Base-by-base conservation (phyloP, 2,888 invertebrate species). In the Oxystoma pomonae region DNA sequence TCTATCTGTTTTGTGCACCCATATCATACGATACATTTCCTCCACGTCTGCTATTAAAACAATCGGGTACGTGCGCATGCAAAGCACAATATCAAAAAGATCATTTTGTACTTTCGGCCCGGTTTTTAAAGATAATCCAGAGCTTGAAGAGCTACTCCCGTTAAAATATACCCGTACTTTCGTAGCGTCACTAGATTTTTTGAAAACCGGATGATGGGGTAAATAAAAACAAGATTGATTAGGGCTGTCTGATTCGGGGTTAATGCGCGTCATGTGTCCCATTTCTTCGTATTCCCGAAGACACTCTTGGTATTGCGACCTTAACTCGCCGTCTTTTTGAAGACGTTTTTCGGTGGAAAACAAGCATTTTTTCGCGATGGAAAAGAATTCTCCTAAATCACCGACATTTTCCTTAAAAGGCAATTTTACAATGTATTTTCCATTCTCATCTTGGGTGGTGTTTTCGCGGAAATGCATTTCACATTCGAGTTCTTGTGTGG, bases 11-110 rank as follows among this genome's bases (percentile, higher is more conserved):
- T 63, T 21, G 12, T 35, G 9, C 12, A 64, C 20, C 16, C 16
- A 16, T n/a, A 64, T 57, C 52, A n/a, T n/a, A 16, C 63, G 16
- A 19, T 63, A 63, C 60, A 63, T 63, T 60, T 63, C 60, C 18
- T 55, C 60, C 1, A 63, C 55, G 20, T 61, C 64, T 2, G 58
- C 60, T 7, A 57, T 58, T 18, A 64, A 21, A 17, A 61, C 18
- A 1, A 61, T 22, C 3, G 51, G 35, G 20, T 60, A 51, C 12
- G 53, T 63, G 3, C 60, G 35, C 60, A 60, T 57, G 12, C 58
- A 53, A 19, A 64, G 49, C 1, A 61, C 22, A 21, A 61, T 64
- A 19, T 22, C 57, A 35, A 64, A 58, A 20, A 63, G 22, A 22
- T 63, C 63, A 0, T 16, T 7, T 57, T 63, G 63, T 19, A 60